phyloP scores from a whole-genome alignment of 2,888 invertebrate genomes.

The Amaurobius ferox region DNA sequence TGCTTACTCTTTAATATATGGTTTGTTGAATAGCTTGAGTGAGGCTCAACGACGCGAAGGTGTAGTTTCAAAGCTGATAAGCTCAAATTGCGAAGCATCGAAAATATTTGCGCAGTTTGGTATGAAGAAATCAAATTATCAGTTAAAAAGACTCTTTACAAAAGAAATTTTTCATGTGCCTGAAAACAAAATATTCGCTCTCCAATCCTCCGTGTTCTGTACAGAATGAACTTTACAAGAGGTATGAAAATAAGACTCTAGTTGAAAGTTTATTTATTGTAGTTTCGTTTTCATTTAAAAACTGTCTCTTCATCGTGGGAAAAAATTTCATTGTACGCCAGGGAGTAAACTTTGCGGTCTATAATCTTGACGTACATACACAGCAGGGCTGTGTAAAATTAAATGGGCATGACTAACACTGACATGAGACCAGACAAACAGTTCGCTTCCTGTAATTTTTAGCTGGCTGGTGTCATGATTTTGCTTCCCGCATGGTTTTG shows the following conservation, averaged over 20 bases:
- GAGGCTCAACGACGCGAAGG: conserved; percentile 51
- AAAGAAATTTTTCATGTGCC: conserved; percentile 67
- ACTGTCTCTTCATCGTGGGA: neutral
- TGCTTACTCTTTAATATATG: conserved; percentile 62
- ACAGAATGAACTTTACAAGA: conserved; percentile 52
- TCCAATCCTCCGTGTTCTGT: conserved; percentile 73
- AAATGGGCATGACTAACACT: neutral
- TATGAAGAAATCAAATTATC: conserved; percentile 62
- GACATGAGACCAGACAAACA: neutral
- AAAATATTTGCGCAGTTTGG: conserved; percentile 65
- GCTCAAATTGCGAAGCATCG: conserved; percentile 66
- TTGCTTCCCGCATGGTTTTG: too few species aligned
- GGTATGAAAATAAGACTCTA: too few species aligned
- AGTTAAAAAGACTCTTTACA: conserved; percentile 69
- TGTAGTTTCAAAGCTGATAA: conserved; percentile 70
- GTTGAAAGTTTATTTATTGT: too few species aligned
- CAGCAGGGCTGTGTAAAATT: neutral
- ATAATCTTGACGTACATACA: conserved; percentile 2
- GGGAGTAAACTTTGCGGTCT: neutral
- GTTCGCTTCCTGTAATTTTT: too few species aligned
- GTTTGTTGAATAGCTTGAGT: conserved; percentile 54
- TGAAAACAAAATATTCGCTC: conserved; percentile 65
- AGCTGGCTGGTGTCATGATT: too few species aligned
- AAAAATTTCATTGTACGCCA: neutral
- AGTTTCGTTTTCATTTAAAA: neutral